phyloP scores from a whole-genome alignment of 2,888 invertebrate species.

The Tanytarsus gracilentus region DNA sequence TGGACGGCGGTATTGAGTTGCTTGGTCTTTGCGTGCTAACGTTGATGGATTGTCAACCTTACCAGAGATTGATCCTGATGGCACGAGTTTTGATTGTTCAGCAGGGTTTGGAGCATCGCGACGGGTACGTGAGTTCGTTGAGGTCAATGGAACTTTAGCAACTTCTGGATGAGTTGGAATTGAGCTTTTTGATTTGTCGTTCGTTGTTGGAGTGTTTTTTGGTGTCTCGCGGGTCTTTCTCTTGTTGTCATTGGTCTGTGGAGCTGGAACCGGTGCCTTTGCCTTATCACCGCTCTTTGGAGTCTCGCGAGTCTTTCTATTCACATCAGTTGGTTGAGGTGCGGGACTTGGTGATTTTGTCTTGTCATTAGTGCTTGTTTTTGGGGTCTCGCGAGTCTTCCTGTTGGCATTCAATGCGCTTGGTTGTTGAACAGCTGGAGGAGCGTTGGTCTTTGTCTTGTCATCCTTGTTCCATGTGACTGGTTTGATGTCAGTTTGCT shows the following conservation, averaged over 20 bases:
- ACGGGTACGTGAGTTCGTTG: background rate
- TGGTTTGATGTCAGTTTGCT: too few species aligned
- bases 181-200: background rate
- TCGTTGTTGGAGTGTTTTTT: background rate
- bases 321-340: too few species aligned
- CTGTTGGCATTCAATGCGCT: too few species aligned
- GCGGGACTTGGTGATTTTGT: too few species aligned
- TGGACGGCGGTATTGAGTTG: background rate
- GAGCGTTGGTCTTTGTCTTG: too few species aligned
- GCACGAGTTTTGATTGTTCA: background rate
- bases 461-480: too few species aligned
- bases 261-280: too few species aligned
- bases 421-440: too few species aligned
- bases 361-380: too few species aligned
- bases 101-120: background rate
- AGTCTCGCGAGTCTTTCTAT: too few species aligned
- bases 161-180: background rate
- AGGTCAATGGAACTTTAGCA: background rate
- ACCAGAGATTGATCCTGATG: background rate
- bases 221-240: background rate
- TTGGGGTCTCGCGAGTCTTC: too few species aligned
- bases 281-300: too few species aligned
- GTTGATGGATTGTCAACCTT: background rate
- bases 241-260: background rate
- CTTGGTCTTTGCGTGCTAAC: background rate